Base-by-base conservation (phyloP, 1,140 invertebrate genomes). In the Drosophila bipectinata region DNA sequence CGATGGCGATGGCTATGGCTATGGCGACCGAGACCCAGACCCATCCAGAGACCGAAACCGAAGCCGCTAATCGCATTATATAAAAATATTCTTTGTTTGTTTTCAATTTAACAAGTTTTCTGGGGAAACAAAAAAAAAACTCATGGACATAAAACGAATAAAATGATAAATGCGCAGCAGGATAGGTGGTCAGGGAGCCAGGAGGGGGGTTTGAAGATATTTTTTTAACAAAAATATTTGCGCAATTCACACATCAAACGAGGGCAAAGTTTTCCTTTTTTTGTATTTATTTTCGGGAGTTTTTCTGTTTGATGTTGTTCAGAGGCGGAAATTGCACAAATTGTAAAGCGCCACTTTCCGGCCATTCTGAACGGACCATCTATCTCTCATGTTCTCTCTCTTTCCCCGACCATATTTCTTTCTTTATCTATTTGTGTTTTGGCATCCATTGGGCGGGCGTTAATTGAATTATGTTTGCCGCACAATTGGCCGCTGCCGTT, bases 391-490 rank as follows among this genome's bases (percentile, higher is more conserved):
- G 12, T 18, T 48, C 44, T n/a, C 30, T n/a, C 9, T 5, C 9
- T 5, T 2, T 52, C 24, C 41, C 34, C 7, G n/a, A 1, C 53
- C 30, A 24, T 52, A 32, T 37, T 30, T 37, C 30, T 45, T 26
- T 8, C 4, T 32, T 30, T 48, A 34, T 81, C 10, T 45, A 51
- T 60, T 14, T 47, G 49, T 37, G 30, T 53, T 56, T 57, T 71
- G 69, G 60, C 56, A 76, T 72, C 44, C 72, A 79, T 66, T 72
- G 80, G 66, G 37, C 60, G 75, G 83, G 79, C 72, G 83, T 87
- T 87, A 87, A 87, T 87, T 87, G 82, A 87, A 87, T 87, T 87
- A 87, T 87, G 72, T 88, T 88, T 87, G 84, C 83, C 83, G 72
- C 83, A 78, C 83, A 79, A 87, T 87, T 82, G 83, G 53, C 63